These are phyloP conservation scores for Harpagifer antarcticus DNA, from an alignment of 2,797 vertebrate genomes.

Conservation along the genomic window DNA sequence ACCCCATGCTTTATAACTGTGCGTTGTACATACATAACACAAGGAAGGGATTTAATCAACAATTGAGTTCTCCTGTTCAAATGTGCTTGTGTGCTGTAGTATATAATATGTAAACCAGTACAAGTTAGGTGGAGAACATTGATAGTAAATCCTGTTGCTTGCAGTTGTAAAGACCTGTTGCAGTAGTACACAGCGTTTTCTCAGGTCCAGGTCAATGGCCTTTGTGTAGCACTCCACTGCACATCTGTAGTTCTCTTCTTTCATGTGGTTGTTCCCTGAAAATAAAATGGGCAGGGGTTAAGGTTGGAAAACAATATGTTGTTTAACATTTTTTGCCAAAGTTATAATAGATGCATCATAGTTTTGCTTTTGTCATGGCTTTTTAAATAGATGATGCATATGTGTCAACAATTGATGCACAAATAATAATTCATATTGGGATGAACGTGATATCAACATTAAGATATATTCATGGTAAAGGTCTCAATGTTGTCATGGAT, in stretches of 20 bases:
- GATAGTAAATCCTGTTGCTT: not conserved
- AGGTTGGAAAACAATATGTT: not conserved
- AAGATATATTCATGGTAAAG: not conserved
- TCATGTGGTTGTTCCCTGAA: conserved; percentile 98
- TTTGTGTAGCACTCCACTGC: conserved; percentile 95
- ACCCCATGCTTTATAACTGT: not conserved
- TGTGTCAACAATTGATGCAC: not conserved
- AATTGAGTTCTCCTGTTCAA: not conserved
- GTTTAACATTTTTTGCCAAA: not conserved
- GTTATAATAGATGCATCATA: not conserved
- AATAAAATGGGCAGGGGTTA: not conserved
- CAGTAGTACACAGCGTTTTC: conserved; percentile 98
- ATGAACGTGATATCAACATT: not conserved
- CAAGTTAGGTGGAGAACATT: not conserved
- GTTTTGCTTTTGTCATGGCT: not conserved
- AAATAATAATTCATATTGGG: no score
- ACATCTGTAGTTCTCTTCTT: conserved; percentile 95
- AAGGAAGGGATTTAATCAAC: not conserved
- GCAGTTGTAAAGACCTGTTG: conserved; percentile 87
- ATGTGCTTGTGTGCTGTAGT: not conserved
- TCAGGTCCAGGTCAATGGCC: conserved; percentile 94
- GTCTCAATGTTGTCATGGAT: not conserved
- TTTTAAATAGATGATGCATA: no score
- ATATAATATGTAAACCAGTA: not conserved
- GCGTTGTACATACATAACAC: conserved; percentile 2